Evolutionary conservation across 2,888 invertebrate species (phyloP), one percentile per base, ranked within the genome.

Genomic region (Clostera curtula): DNA sequence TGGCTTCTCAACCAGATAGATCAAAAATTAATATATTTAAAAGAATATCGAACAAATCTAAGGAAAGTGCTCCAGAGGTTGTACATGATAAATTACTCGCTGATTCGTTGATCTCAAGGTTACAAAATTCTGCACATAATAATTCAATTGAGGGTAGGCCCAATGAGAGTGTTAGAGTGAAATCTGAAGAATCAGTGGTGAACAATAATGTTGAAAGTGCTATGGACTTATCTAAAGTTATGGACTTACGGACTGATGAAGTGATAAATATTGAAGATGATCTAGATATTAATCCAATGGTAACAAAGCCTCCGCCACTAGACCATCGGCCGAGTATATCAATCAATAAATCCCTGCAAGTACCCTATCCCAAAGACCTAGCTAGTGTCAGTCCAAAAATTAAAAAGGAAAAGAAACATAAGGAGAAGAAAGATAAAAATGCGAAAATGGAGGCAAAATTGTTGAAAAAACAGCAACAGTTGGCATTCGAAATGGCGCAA

Each of bases 11-110:
- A 69, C 93, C 93, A 0, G 93, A 94, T 63, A 91, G 91, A 69
- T 92, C 90, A 67, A 95, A 95, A 64, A 80, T 93, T 19, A 94
- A 93, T 76, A 93, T 95, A 60, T 92, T 95, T 58, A 95, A 93
- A 64, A 93, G 93, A 73, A 93, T 95, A 64, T 90, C 93, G 34
- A 88, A 89, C 58, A 90, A 91, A 67, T 88, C 88, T 12, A 90
- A 89, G 68, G 87, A 88, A 52, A 54, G 31, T 39, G 49, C 62
- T 62, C 60, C 68, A 41, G 82, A 82, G 63, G 66, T 71, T 71
- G 65, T 69, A 32, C 56, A 65, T 46, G 76, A 79, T 33, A 80
- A 74, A 56, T 46, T 58, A 56, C 73, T 70, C 48, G 67, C 73
- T 65, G 76, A 80, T 45, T 42, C 52, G 40, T 47, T 75, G 70